Base-by-base conservation (phyloP, 2,113 vertebrate genomes). In the Neolamprologus brichardi region DNA sequence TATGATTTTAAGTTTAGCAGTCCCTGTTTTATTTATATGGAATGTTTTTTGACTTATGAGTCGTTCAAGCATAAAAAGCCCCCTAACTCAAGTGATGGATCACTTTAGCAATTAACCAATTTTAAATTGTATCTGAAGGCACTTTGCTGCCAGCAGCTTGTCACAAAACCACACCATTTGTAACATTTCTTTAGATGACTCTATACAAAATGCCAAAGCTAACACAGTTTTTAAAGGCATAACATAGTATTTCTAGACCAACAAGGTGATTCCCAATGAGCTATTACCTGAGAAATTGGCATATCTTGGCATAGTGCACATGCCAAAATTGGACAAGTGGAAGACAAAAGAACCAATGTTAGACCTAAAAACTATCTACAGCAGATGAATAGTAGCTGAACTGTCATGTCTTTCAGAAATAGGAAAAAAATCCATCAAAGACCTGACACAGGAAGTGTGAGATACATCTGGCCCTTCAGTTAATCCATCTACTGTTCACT, bases 21-120 rank as follows among this genome's bases (percentile, higher is more conserved):
- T 1, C 60, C 18, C 60, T 64, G 1, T 64, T 5, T n/a, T 37
- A 37, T 37, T 13, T 64, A 0, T 37, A 0, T 64, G 18, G 32
- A 5, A 37, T 64, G 0, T 37, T 64, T 64, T 67, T 67, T 37
- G 6, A 67, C 18, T 12, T 37, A 20, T 37, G 32, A 67, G 18
- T 67, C 1, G 0, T 67, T 37, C 18, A 64, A 2, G 11, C 32
- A 64, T 64, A 13, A 64, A 20, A 37, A 64, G 18, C 0, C 60
- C 0, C 60, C 60, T 2, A 64, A 64, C 18, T 8, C 60, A 5
- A 64, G 32, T n/a, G 18, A 20, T 67, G 18, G 62, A 67, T 67
- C 32, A 20, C 32, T 67, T 20, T 37, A 37, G 32, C 6, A 37
- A 20, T 67, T 37, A 67, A 8, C 18, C 18, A 67, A 67, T 67